phyloP scores from a whole-genome alignment of 2,113 vertebrate species.

The Chauna torquata region DNA sequence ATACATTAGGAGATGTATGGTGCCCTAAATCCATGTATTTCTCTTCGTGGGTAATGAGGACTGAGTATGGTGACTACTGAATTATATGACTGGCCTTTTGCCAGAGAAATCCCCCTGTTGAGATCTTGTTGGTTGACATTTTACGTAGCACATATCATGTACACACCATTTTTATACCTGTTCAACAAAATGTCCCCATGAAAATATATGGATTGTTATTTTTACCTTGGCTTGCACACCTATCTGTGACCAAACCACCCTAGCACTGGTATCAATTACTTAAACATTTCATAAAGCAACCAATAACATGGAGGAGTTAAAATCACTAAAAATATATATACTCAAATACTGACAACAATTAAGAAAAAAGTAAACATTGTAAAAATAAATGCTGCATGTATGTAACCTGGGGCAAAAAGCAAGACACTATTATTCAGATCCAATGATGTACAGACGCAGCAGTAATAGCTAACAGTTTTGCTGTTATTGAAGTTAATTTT shows the following conservation, averaged over 20 bases:
- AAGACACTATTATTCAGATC: background rate
- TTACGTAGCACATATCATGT: background rate
- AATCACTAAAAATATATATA: background rate
- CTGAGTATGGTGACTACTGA: background rate
- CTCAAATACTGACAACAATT: background rate
- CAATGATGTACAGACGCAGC: background rate
- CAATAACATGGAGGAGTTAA: background rate
- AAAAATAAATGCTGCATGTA: background rate
- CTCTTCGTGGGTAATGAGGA: background rate
- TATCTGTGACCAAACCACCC: background rate
- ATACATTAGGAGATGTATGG: background rate
- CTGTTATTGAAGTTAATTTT: background rate
- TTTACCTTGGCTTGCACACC: background rate
- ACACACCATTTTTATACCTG: background rate
- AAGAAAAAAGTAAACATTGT: background rate
- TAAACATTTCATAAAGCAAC: background rate
- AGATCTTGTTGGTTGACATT: background rate
- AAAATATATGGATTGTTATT: background rate
- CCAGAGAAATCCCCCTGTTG: background rate
- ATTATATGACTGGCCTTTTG: background rate
- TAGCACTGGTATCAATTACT: background rate
- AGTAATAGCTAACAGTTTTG: background rate
- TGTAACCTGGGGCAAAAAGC: background rate
- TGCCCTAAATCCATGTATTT: background rate
- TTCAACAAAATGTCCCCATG: background rate